Conservation (phyloP, 1,140 invertebrate species). For the Lethocerus indicus region DNA sequence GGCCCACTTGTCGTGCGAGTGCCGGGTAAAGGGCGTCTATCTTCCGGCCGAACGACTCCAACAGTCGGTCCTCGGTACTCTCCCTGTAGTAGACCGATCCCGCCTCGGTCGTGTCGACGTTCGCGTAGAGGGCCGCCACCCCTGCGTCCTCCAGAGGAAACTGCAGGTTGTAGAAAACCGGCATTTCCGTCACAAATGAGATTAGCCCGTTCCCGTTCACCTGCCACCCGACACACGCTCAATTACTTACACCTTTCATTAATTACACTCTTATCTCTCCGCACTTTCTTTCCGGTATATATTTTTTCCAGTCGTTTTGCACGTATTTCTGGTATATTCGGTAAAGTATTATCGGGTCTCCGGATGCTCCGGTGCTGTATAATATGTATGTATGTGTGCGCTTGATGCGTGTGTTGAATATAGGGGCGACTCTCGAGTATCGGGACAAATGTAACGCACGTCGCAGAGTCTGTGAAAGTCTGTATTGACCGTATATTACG, state of each 20-base stretch:
- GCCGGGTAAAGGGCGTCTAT: conserved; percentile 52
- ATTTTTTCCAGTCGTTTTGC: conserved; percentile 1
- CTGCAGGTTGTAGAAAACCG: conserved; percentile 67
- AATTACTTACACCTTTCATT: conserved; percentile 3
- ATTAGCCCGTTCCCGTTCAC: conserved; percentile 81
- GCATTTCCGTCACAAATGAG: conserved; percentile 75
- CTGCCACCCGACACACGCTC: conserved; percentile 29
- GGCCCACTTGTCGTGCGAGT: conserved; percentile 23
- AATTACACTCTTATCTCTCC: conserved; percentile 4
- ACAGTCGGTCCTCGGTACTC: conserved; percentile 39
- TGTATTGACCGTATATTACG: too few species aligned
- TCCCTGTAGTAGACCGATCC: conserved; percentile 68
- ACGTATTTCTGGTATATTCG: conserved; percentile 5
- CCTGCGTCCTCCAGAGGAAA: conserved; percentile 81
- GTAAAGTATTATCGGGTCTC: not conserved
- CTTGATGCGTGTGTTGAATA: not conserved
- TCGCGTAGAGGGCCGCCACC: conserved; percentile 80
- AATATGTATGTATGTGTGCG: not conserved
- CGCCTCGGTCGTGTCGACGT: conserved; percentile 61
- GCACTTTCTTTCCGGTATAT: conserved; percentile 2
- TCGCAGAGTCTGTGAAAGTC: too few species aligned
- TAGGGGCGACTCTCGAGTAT: too few species aligned
- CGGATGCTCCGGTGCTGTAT: not conserved
- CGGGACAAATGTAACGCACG: too few species aligned
- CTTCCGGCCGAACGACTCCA: conserved; percentile 44